Percentiles rank a stretch among this genome's conserved stretches.
Conservation (phyloP, 2,113 vertebrate species). For the Romanogobio albipinnatus region DNA sequence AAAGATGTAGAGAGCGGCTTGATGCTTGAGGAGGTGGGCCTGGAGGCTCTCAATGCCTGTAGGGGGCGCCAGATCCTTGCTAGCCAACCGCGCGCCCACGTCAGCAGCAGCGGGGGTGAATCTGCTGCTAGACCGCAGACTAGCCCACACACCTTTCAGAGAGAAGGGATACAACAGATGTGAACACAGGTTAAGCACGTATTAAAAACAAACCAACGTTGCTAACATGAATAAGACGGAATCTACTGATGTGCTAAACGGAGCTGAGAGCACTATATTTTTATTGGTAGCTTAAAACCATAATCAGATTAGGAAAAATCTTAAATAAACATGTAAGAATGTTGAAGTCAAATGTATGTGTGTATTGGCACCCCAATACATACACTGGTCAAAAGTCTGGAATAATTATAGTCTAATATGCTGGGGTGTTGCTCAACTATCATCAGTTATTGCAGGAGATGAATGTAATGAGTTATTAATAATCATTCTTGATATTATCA, state of each 20-base stretch:
- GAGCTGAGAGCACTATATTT: neutral
- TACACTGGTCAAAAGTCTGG: neutral
- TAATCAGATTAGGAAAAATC: neutral
- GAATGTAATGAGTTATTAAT: neutral
- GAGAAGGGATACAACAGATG: neutral
- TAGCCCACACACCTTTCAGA: conserved; percentile 90
- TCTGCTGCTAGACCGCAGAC: conserved; percentile 92
- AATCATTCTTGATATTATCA: neutral
- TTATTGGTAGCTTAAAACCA: neutral
- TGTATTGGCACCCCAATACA: too few species aligned
- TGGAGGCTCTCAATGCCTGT: conserved; percentile 84
- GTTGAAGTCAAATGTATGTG: neutral
- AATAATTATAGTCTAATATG: neutral
- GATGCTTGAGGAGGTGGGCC: conserved; percentile 88
- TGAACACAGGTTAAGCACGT: neutral
- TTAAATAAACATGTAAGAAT: neutral
- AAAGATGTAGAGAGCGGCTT: conserved; percentile 94
- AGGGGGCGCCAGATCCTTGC: conserved; percentile 86
- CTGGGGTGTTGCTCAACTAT: neutral
- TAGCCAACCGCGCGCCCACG: conserved; percentile 85
- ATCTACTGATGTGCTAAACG: neutral
- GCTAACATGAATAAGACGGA: neutral
- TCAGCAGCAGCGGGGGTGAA: conserved; percentile 77
- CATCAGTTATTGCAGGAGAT: neutral
- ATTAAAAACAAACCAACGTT: neutral